Base-by-base conservation (phyloP, 2,113 vertebrate genomes). In the Promerops cafer region DNA sequence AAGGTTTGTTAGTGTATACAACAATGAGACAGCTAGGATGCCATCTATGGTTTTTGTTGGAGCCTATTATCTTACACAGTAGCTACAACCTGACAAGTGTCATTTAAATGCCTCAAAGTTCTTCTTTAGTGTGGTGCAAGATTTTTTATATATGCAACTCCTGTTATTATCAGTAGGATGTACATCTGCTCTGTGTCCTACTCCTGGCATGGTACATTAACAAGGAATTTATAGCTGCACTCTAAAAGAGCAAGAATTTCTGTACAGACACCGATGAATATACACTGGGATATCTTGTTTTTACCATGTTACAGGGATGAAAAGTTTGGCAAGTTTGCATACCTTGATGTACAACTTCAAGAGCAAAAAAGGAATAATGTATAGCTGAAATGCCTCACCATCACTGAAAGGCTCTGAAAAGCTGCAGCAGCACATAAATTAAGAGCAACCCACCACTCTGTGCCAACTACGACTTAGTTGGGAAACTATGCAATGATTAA, bases 401-500 rank as follows among this genome's bases (percentile, higher is more conserved):
- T 52, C 42, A 53, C 71, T 84, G 81, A 98, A 97, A 95, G 95
- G 93, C 93, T 97, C 95, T 97, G 91, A 83, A 95, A 96, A 97
- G 94, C 92, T 93, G 96, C 87, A 92, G 93, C 93, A 68, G 56
- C 56, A 82, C 83, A 98, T 97, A 98, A 98, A 98, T 97, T 97
- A 87, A 97, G 96, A 96, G 94, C 96, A 97, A 93, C 74, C 92
- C 89, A 95, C 75, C 15, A 45, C 81, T 89, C 84, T 76, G 87
- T 94, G 97, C 97, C 94, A 98, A 88, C 96, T 93, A 94, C 97
- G 97, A 98, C 98, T 98, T 98, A 98, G 94, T 86, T 98, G 98
- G 98, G 96, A 98, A 98, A 98, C 91, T 98, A 98, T 98, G 98
- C 92, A 82, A 79, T 91, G 92, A 97, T 98, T 98, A 98, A 98